Percentiles rank a stretch among this genome's conserved stretches.
Evolutionary conservation across 1,140 invertebrate species (phyloP).

Genomic region (Phthorimaea operculella): DNA sequence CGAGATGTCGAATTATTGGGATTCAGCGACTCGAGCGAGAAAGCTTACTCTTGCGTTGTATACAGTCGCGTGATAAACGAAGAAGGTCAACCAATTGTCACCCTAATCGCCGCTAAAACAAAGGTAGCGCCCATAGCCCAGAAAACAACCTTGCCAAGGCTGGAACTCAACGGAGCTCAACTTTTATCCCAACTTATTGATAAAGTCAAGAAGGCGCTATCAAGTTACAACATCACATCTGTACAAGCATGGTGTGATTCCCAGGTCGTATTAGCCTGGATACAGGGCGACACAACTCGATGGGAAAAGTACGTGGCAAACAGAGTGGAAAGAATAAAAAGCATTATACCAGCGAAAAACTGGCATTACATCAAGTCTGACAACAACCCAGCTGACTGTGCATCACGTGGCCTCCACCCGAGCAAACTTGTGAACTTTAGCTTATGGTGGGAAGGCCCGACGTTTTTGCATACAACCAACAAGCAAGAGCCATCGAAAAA

Average conservation of each 20-base stretch:
- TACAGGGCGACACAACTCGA: conserved; percentile 12
- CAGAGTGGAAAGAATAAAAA: conserved; percentile 6
- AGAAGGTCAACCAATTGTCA: background rate
- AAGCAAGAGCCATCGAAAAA: background rate
- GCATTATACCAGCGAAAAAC: background rate
- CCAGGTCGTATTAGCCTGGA: conserved; percentile 39
- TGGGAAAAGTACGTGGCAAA: conserved; percentile 12
- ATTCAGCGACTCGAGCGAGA: conserved; percentile 18
- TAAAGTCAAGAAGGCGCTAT: conserved; percentile 12
- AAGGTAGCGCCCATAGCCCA: conserved; percentile 1
- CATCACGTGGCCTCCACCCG: conserved; percentile 39
- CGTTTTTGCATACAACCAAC: conserved; percentile 8
- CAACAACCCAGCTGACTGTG: conserved; percentile 55
- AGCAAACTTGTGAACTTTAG: conserved; percentile 18
- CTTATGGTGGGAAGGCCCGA: conserved; percentile 45
- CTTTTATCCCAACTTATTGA: conserved; percentile 32
- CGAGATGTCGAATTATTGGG: conserved; percentile 19
- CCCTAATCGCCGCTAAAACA: conserved; percentile 1
- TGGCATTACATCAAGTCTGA: conserved; percentile 12
- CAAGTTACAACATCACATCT: conserved; percentile 1
- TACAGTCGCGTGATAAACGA: background rate
- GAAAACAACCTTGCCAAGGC: conserved; percentile 35
- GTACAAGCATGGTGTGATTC: conserved; percentile 42
- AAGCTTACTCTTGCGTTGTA: conserved; percentile 20
- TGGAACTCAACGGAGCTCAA: conserved; percentile 57